phyloP scores from a whole-genome alignment of 1,140 invertebrate species.

The Drosophila eugracilis region DNA sequence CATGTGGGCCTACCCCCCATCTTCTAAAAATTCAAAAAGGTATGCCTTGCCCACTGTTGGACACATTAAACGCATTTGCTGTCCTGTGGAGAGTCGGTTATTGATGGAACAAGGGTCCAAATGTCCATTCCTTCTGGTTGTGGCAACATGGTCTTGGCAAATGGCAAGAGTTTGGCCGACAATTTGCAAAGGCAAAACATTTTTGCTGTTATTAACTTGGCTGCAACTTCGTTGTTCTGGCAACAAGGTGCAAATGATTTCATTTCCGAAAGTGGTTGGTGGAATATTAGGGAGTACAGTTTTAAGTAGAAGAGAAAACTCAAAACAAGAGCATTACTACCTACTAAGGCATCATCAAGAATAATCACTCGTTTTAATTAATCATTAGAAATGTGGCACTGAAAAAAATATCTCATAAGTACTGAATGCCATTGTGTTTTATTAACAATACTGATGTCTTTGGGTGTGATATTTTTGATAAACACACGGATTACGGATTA shows the following conservation, averaged over 20 bases:
- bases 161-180: slow-evolving; percentile 5
- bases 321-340: neutral
- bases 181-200: slow-evolving; percentile 28
- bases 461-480: neutral
- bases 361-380: neutral
- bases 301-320: neutral
- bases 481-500: neutral
- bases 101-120: slow-evolving; percentile 36
- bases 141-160: slow-evolving; percentile 11
- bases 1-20: neutral
- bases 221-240: neutral
- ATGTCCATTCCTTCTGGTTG: slow-evolving; percentile 18
- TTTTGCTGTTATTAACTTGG: slow-evolving; percentile 8
- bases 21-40: slow-evolving; percentile 2
- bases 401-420: neutral
- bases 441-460: too few relatives aligned
- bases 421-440: too few relatives aligned
- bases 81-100: slow-evolving; percentile 60
- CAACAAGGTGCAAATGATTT: slow-evolving; percentile 6
- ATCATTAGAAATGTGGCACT: neutral
- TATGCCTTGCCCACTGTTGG: slow-evolving; percentile 15
- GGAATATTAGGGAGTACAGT: neutral
- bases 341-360: too few relatives aligned
- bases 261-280: neutral
- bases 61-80: slow-evolving; percentile 54